Percentiles rank a stretch among this genome's conserved stretches.
These are phyloP conservation scores for Coluber constrictor DNA, from an alignment of 2,797 vertebrate genomes.

Conservation along the genomic window DNA sequence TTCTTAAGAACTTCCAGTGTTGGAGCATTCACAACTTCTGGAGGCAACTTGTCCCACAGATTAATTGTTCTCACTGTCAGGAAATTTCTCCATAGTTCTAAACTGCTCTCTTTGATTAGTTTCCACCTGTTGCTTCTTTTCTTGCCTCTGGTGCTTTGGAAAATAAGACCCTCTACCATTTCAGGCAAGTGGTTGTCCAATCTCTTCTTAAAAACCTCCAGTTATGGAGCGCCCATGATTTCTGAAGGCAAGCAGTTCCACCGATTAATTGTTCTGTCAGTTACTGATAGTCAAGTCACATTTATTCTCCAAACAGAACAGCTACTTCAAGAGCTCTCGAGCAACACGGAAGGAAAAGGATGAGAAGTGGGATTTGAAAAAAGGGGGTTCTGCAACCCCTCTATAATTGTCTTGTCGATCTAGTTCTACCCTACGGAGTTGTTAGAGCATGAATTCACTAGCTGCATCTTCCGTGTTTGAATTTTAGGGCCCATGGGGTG, in stretches of 20 bases:
- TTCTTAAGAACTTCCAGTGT: too few relatives aligned
- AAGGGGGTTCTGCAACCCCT: not conserved
- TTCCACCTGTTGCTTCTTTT: too few relatives aligned
- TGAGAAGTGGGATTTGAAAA: not conserved
- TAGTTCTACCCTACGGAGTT: not conserved
- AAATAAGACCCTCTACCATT: not conserved
- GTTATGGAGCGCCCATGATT: not conserved
- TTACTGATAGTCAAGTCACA: not conserved
- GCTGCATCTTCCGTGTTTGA: not conserved
- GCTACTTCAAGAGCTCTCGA: not conserved
- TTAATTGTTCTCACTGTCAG: too few relatives aligned
- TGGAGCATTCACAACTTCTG: too few relatives aligned
- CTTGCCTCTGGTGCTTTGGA: too few relatives aligned
- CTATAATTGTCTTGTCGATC: not conserved
- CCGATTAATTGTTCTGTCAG: not conserved
- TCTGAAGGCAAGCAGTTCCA: not conserved
- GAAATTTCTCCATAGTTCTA: too few relatives aligned
- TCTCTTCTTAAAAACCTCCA: not conserved
- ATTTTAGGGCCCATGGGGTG: not conserved
- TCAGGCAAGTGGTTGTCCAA: too few relatives aligned
- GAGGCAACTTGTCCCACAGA: too few relatives aligned
- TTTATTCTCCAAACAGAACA: not conserved
- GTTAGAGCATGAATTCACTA: not conserved
- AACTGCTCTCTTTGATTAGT: too few relatives aligned
- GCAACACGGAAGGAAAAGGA: not conserved